Conservation (phyloP, 2,888 invertebrate genomes). For the Camponotus fellah region DNA sequence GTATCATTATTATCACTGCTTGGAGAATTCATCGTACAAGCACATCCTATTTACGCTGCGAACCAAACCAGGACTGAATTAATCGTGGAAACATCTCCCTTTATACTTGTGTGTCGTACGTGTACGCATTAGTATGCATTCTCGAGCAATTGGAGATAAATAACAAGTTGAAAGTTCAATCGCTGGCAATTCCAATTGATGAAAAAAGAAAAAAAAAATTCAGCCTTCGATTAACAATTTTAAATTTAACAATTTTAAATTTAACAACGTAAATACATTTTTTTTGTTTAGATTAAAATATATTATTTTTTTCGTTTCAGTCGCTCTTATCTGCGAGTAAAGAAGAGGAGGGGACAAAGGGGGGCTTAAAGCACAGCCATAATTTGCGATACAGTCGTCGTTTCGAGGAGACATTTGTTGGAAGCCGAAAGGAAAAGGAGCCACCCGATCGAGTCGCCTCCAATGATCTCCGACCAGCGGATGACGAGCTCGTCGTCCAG, state of each 20-base stretch:
- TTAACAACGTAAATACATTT: no score
- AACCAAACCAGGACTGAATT: neutral
- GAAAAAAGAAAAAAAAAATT: no score
- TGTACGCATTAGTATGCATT: neutral
- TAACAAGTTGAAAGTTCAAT: constrained; percentile 43
- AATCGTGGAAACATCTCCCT: neutral
- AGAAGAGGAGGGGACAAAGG: neutral
- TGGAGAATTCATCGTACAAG: no score
- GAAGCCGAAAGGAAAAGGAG: neutral
- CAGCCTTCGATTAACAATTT: no score
- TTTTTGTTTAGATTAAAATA: no score
- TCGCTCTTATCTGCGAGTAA: neutral
- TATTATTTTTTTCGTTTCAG: neutral
- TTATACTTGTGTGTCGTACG: constrained; percentile 4
- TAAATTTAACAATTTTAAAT: no score
- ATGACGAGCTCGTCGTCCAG: neutral
- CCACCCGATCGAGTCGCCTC: neutral
- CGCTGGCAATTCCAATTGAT: no score
- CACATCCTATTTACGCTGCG: neutral
- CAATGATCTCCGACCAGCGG: neutral
- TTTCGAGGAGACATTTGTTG: neutral
- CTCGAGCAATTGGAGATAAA: constrained; percentile 13
- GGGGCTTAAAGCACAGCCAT: neutral
- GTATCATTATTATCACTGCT: no score
- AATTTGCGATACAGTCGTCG: neutral